Conservation (phyloP, 2,888 invertebrate species). For the Watsonalla cultraria region DNA sequence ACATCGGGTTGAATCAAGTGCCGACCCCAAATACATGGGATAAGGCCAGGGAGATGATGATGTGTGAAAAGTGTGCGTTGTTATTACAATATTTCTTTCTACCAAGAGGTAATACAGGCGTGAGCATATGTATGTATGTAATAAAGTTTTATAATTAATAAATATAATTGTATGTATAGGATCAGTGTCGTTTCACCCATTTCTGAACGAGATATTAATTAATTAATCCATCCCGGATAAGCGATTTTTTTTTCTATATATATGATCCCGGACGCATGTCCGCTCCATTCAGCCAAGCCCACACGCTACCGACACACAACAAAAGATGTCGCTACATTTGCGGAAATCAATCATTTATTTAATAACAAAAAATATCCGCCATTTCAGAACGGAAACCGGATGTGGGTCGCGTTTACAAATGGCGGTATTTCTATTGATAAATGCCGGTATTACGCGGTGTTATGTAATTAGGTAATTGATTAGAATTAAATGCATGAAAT, state of each 20-base stretch:
- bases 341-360: conserved; percentile 43
- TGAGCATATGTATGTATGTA: too few species aligned
- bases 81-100: too few species aligned
- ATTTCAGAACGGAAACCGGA: conserved; percentile 60
- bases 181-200: too few species aligned
- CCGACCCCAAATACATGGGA: too few species aligned
- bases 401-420: conserved; percentile 51
- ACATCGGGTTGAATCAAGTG: too few species aligned
- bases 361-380: conserved; percentile 38
- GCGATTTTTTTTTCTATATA: too few species aligned
- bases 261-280: conserved; percentile 1
- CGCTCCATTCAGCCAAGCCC: conserved; percentile 2
- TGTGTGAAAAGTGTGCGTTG: too few species aligned
- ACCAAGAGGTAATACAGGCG: too few species aligned
- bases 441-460: conserved; percentile 2
- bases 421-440: conserved; percentile 28
- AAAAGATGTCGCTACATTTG: conserved; percentile 11
- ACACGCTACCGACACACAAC: background rate
- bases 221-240: conserved; percentile 3
- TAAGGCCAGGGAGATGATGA: too few species aligned
- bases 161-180: too few species aligned
- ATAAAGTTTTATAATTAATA: background rate
- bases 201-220: too few species aligned
- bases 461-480: background rate
- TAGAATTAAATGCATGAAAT: too few species aligned